Conservation (phyloP, 2,113 vertebrate genomes). For the Camelus bactrianus region DNA sequence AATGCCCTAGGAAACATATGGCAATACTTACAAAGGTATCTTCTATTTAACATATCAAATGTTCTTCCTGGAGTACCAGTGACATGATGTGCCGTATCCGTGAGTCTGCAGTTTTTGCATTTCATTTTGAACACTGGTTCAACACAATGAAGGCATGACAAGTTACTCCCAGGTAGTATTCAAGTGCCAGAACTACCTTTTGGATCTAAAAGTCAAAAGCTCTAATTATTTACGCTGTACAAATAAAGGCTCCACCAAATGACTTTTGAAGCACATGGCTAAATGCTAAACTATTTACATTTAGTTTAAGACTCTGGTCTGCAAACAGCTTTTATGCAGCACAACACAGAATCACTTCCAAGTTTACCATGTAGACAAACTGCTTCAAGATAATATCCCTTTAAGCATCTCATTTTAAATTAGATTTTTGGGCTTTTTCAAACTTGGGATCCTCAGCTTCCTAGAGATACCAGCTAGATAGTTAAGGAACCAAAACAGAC, state of each 20-base stretch:
- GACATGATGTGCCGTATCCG: constrained; percentile 84
- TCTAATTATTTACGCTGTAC: constrained; percentile 7
- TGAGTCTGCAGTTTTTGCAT: constrained; percentile 90
- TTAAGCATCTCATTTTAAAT: constrained; percentile 9
- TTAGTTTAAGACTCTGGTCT: constrained; percentile 7
- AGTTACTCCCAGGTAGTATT: constrained; percentile 90
- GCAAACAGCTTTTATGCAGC: not conserved
- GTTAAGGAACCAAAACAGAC: not conserved
- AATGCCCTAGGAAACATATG: not conserved
- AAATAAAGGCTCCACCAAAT: not conserved
- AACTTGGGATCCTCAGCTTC: constrained; percentile 2
- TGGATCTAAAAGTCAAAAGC: not conserved
- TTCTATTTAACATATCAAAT: constrained; percentile 89
- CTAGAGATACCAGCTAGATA: not conserved
- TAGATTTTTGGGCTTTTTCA: constrained; percentile 35
- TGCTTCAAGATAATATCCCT: not conserved
- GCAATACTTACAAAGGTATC: constrained; percentile 88
- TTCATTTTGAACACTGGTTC: constrained; percentile 89
- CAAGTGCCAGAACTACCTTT: constrained; percentile 87
- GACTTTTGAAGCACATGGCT: not conserved
- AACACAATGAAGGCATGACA: constrained; percentile 89
- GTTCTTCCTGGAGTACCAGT: constrained; percentile 88
- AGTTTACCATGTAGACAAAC: not conserved
- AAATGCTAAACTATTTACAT: not conserved
- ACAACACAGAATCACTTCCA: not conserved